Conservation (phyloP, 2,797 vertebrate genomes). For the Alcedo quadribrachys region DNA sequence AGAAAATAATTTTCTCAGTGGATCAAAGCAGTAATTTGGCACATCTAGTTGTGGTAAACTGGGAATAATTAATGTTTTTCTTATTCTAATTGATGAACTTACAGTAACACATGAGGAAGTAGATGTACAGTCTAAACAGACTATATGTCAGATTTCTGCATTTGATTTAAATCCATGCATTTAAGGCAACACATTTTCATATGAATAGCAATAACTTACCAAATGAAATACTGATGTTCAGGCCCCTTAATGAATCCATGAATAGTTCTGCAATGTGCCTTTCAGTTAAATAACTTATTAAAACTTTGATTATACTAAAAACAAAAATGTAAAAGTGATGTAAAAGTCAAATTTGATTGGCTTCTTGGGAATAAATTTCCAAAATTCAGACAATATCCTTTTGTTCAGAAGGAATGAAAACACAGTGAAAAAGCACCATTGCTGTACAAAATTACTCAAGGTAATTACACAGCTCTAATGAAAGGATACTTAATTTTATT, state of each 20-base stretch:
- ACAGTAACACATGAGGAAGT: background rate
- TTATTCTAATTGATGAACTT: background rate
- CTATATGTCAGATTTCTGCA: background rate
- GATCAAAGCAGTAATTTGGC: background rate
- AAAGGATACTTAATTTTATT: slow-evolving; percentile 31
- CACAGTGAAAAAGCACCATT: background rate
- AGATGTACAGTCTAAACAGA: background rate
- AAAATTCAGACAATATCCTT: background rate
- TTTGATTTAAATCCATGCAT: background rate
- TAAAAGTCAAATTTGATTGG: background rate
- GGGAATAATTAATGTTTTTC: background rate
- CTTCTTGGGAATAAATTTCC: background rate
- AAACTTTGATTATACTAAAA: background rate
- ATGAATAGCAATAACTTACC: background rate
- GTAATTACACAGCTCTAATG: slow-evolving; percentile 19
- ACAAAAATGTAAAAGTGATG: background rate
- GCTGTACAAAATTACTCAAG: background rate
- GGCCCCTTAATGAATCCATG: background rate
- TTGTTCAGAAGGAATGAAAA: background rate
- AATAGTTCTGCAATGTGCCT: background rate
- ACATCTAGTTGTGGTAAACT: background rate
- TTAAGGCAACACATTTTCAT: background rate
- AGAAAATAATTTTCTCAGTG: background rate
- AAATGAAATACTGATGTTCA: background rate
- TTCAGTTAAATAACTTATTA: background rate